A percentile compares a stretch with the other conserved stretches of the same genome.
phyloP scores from a whole-genome alignment of 2,888 invertebrate species.

The Rhopalosiphum nymphaeae region DNA sequence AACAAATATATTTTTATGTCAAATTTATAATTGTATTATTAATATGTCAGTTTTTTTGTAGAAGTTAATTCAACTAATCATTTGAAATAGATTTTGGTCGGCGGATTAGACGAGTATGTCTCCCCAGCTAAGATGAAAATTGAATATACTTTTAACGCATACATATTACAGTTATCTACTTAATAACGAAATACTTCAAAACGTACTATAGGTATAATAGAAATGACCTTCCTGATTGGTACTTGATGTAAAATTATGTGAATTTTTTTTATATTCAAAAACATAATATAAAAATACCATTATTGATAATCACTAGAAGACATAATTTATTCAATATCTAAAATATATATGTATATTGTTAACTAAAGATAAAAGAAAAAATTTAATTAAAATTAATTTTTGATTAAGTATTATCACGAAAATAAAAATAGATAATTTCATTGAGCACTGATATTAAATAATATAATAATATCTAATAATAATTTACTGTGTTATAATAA shows the following conservation, averaged over 20 bases:
- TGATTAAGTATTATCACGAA: neutral
- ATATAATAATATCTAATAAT: neutral
- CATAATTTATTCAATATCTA: neutral
- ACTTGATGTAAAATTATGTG: neutral
- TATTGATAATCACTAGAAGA: neutral
- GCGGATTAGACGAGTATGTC: neutral
- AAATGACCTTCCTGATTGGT: neutral
- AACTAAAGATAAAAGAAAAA: too few species aligned
- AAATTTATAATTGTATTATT: neutral
- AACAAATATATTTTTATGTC: neutral
- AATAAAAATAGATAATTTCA: neutral
- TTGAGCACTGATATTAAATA: neutral
- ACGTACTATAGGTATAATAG: neutral
- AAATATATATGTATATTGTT: neutral
- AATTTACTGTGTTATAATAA: neutral
- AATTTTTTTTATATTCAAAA: neutral
- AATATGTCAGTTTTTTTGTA: neutral
- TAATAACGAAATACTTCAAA: neutral
- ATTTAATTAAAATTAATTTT: too few species aligned
- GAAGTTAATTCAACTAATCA: neutral
- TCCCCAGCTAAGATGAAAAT: neutral
- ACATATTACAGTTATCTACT: neutral
- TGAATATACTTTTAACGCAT: neutral
- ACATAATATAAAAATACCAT: neutral
- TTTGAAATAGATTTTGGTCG: neutral